Conservation (phyloP, 2,113 vertebrate genomes). For the Corythaixoides concolor region DNA sequence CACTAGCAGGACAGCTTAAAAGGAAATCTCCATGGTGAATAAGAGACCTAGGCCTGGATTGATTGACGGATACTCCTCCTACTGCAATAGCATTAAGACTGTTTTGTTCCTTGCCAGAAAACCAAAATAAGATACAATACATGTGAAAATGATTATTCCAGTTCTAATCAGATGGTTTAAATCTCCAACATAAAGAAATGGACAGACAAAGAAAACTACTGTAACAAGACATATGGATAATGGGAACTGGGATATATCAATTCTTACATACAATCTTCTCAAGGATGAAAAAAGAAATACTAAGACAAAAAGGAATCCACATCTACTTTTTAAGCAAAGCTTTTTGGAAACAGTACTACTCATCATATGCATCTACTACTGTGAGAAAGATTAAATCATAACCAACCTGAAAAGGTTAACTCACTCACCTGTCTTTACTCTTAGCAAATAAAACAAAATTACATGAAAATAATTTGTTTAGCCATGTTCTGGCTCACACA, state of each 20-base stretch:
- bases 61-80: not conserved
- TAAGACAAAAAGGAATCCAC: not conserved
- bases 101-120: not conserved
- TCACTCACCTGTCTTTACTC: not conserved
- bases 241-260: not conserved
- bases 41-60: not conserved
- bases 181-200: not conserved
- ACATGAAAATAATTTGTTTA: not conserved
- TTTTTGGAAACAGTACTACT: not conserved
- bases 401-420: not conserved
- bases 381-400: not conserved
- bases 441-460: not conserved
- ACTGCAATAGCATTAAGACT: not conserved
- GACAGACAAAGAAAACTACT: not conserved
- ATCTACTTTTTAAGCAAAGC: not conserved
- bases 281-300: not conserved
- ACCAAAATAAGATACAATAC: not conserved
- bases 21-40: not conserved
- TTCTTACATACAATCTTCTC: not conserved
- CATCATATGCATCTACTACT: not conserved
- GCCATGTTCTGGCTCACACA: not conserved
- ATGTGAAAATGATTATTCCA: not conserved
- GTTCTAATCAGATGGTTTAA: not conserved
- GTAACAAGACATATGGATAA: not conserved
- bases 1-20: not conserved